Evolutionary conservation across 2,797 vertebrate genomes (phyloP), one percentile per base, ranked within the genome.

Genomic region (Urocyon cinereoargenteus): DNA sequence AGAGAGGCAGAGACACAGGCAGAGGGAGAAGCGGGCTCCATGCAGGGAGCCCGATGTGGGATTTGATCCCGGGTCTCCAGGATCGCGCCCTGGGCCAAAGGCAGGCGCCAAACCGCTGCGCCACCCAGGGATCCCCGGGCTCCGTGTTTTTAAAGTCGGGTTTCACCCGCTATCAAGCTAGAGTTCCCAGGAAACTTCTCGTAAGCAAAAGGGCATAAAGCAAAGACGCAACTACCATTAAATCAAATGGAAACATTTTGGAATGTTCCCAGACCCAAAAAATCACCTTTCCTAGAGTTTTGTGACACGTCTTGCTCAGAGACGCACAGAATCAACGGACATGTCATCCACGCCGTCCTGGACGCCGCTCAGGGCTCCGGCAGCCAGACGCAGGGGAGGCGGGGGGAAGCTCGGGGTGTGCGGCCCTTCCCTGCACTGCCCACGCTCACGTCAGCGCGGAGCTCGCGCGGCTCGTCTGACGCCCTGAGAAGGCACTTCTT

Each of bases 361-460:
- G 70, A 26, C 72, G 12, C 28, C 18, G 40, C 5, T 9, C 45
- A 0, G 16, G 31, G 16, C 28, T 31, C 15, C 18, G 16, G 45
- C 2, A 1, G 45, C 49, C 1, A 15, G 73, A 28, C 2, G 4
- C 15, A 45, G 40, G 40, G 40, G 40, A 45, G 40, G 40, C 26
- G 0, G 49, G 16, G 18, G 5, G 14, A 49, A 53, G 49, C 75
- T 5, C 4, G 0, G 62, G 12, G 11, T 26, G 24, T 6, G 7
- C 34, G 36, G 36, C 59, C 59, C 22, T 22, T 61, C 59, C 24
- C 3, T 45, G 40, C 6, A 2, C 40, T 34, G 19, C 31, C 24
- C 31, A 34, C 18, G 6, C 31, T 34, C 31, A 34, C 18, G 6
- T 55, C 31, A 55, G 31, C 22, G 51, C 31, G 34, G 51, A 34